phyloP scores from a whole-genome alignment of 2,113 vertebrate species.

The Nymphicus hollandicus region DNA sequence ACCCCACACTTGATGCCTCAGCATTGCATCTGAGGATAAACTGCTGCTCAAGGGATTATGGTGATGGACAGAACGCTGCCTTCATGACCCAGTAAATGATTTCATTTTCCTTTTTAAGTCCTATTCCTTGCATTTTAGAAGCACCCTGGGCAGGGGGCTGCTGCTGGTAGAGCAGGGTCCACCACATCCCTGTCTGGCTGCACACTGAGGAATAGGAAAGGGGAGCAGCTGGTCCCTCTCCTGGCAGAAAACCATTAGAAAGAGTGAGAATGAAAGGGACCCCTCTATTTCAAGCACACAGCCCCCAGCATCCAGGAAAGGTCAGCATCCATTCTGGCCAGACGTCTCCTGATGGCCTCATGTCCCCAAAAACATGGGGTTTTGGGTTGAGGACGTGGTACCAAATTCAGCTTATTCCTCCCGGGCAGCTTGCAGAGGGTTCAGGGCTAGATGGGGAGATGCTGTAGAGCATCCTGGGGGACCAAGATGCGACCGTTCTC shows the following conservation, averaged over 20 bases:
- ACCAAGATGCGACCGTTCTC: neutral
- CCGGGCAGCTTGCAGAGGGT: rapidly evolving
- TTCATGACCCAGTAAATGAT: neutral
- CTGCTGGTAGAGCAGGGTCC: no score
- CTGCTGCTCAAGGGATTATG: neutral
- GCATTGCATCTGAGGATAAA: neutral
- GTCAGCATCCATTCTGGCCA: no score
- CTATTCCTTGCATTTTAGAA: neutral
- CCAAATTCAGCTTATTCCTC: neutral
- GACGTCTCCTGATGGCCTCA: neutral
- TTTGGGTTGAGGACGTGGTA: neutral
- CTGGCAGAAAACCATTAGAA: neutral
- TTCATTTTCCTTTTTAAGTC: neutral
- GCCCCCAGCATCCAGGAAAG: neutral
- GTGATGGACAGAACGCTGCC: neutral
- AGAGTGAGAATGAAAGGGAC: neutral
- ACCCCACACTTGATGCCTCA: neutral
- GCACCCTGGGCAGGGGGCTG: neutral
- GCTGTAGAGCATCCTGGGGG: neutral
- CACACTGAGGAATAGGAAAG: neutral
- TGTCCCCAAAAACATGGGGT: rapidly evolving
- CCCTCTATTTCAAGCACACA: neutral
- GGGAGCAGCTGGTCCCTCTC: neutral
- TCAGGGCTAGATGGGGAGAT: neutral
- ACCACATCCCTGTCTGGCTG: no score